Conservation (phyloP, 2,797 vertebrate genomes). For the Poliocrania exsul region DNA sequence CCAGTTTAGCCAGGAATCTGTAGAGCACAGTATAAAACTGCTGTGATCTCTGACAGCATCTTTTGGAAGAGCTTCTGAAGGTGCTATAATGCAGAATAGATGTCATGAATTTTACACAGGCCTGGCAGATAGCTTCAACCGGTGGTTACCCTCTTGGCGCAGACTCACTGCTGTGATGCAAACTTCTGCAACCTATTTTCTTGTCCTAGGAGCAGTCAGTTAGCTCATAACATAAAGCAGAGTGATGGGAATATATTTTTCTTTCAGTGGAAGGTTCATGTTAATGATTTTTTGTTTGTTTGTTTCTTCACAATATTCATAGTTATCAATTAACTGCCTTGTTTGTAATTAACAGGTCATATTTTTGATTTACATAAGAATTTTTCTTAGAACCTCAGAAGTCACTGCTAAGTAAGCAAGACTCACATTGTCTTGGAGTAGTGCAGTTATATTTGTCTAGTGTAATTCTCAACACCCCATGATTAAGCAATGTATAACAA, state of each 20-base stretch:
- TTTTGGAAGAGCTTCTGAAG: not conserved
- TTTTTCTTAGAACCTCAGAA: not conserved
- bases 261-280: not conserved
- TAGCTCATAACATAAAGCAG: not conserved
- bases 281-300: not conserved
- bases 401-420: not conserved
- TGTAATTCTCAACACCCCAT: not conserved
- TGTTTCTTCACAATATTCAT: not conserved
- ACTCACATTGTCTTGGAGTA: not conserved
- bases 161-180: not conserved
- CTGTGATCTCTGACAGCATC: not conserved
- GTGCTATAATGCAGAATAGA: not conserved
- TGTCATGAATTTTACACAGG: not conserved
- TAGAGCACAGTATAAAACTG: not conserved
- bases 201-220: not conserved
- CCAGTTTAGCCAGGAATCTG: not conserved
- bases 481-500: not conserved
- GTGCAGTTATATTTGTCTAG: not conserved
- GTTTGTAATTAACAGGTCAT: not conserved
- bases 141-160: not conserved
- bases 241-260: not conserved
- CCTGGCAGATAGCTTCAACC: not conserved
- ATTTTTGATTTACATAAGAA: not conserved
- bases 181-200: not conserved
- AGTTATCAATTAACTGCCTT: not conserved